These are phyloP conservation scores for Columbina picui DNA, from an alignment of 2,113 vertebrate species.

Conservation along the genomic window DNA sequence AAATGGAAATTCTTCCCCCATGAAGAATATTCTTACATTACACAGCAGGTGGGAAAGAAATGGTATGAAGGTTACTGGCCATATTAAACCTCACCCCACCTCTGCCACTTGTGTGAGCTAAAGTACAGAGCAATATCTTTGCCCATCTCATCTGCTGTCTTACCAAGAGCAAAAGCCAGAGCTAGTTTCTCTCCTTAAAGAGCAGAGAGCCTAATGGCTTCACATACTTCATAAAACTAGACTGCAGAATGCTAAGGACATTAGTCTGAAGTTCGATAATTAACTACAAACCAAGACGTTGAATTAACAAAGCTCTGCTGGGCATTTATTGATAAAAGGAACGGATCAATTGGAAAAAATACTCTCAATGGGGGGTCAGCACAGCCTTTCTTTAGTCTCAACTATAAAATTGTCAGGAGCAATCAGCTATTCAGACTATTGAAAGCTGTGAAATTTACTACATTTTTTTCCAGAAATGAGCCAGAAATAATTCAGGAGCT, in stretches of 20 bases:
- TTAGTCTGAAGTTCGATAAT: slow-evolving; percentile 8
- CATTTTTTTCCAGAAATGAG: slow-evolving; percentile 1
- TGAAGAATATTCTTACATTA: background rate
- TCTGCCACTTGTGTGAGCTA: background rate
- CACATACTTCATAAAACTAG: slow-evolving; percentile 14
- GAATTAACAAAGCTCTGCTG: slow-evolving; percentile 9
- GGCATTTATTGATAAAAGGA: slow-evolving; percentile 10
- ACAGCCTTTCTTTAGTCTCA: background rate
- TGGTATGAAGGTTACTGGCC: background rate
- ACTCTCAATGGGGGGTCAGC: background rate
- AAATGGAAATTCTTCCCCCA: background rate
- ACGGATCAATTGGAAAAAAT: slow-evolving; percentile 4
- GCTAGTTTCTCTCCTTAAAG: background rate
- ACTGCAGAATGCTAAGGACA: background rate
- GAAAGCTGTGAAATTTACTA: slow-evolving; percentile 1
- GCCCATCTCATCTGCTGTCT: background rate
- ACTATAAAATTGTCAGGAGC: background rate
- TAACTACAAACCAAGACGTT: background rate
- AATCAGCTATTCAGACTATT: background rate
- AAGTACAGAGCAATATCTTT: background rate
- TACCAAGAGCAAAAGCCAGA: background rate
- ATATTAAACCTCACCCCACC: background rate
- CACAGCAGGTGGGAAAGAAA: background rate
- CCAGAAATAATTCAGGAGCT: slow-evolving; percentile 20
- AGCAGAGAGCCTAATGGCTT: background rate